phyloP scores from a whole-genome alignment of 1,140 invertebrate genomes.

The Macrocentrus cingulum region DNA sequence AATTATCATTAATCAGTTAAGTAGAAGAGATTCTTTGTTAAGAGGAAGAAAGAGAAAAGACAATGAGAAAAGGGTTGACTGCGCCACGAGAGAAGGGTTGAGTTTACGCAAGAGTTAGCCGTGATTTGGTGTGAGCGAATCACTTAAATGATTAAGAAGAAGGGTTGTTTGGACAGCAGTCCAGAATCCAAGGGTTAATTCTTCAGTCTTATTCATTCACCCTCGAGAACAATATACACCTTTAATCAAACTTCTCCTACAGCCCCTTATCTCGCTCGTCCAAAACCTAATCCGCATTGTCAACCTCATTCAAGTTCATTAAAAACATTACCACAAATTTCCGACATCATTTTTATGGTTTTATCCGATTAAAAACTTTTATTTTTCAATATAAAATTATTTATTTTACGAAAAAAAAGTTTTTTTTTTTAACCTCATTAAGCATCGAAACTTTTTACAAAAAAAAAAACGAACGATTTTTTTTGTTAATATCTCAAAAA shows the following conservation, averaged over 20 bases:
- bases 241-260: constrained; percentile 6
- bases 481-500: no score
- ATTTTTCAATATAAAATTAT: no score
- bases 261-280: constrained; percentile 7
- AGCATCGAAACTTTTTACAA: no score
- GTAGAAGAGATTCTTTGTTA: constrained; percentile 12
- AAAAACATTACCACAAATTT: constrained; percentile 17
- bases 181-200: constrained; percentile 20
- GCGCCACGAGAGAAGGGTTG: constrained; percentile 42
- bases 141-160: constrained; percentile 34
- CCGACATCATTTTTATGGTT: not conserved
- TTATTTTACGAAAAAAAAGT: no score
- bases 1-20: constrained; percentile 37
- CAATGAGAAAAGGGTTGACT: constrained; percentile 28
- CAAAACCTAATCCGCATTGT: constrained; percentile 30
- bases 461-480: no score
- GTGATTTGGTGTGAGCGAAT: constrained; percentile 26
- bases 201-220: constrained; percentile 17
- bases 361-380: no score
- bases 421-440: no score
- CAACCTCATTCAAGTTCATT: no score
- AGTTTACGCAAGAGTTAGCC: constrained; percentile 43
- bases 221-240: not conserved
- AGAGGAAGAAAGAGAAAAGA: constrained; percentile 35
- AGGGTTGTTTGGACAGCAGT: constrained; percentile 31